Conservation (phyloP, 1,140 invertebrate genomes). For the Atta cephalotes region DNA sequence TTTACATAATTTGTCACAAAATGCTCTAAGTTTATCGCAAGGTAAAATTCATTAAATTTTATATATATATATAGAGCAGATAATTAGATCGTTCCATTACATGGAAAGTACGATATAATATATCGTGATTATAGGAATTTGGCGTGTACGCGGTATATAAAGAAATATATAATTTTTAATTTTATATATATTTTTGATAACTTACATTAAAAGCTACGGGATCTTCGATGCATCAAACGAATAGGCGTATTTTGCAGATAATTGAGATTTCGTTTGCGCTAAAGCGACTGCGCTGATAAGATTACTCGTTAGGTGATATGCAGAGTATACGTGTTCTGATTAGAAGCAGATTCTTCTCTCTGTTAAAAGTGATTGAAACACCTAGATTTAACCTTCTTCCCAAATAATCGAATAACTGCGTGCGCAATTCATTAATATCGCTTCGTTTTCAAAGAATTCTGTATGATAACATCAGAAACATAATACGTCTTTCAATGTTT, state of each 20-base stretch:
- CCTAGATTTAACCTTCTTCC: slow-evolving; percentile 24
- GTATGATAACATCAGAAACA: background rate
- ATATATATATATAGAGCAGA: background rate
- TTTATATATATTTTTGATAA: background rate
- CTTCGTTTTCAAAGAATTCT: background rate
- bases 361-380: background rate
- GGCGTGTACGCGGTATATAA: background rate
- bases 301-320: slow-evolving; percentile 24
- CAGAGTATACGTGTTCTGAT: background rate
- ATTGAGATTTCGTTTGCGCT: background rate
- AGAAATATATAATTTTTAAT: background rate
- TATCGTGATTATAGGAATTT: background rate
- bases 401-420: background rate
- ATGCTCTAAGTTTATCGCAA: background rate
- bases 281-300: slow-evolving; percentile 28
- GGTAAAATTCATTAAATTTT: background rate
- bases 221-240: background rate
- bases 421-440: background rate
- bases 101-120: background rate
- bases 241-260: background rate
- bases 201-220: background rate
- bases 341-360: background rate
- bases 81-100: background rate
- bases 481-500: too few species aligned
- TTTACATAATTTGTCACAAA: too few species aligned